Evolutionary conservation across 2,888 invertebrate genomes (phyloP), one percentile per base, ranked within the genome.

Genomic region (Alentia gelatinosa): DNA sequence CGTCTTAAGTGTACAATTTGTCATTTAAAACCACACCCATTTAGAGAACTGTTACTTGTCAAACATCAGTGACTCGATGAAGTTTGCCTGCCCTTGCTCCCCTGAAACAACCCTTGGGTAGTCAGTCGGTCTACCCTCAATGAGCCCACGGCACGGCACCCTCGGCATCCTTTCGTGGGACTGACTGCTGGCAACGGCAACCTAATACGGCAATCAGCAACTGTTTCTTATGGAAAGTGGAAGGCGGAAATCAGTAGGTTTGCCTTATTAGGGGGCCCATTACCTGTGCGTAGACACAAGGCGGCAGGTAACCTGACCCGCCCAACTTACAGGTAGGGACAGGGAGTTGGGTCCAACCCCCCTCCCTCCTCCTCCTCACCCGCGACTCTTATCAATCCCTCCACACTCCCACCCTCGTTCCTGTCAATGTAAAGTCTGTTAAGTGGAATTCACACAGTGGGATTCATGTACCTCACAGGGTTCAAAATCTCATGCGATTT

Each of bases 11-110:
- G 33, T 68, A 30, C 68, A 68, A 68, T 68, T 68, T 68, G 68
- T 68, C 68, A 68, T 68, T 68, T 68, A 68, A 68, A 68, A 68
- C 68, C 68, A 26, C 68, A 68, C 68, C 68, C 30, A 30, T 68
- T 68, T 12, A 68, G n/a, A 68, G 30, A 26, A 26, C 68, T 68
- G 68, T 30, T 68, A 19, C 68, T 5, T 68, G 68, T 68, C 68
- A 68, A 68, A 1, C 68, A 19, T 26, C 68, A 19, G 1, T 47
- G 9, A 7, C 47, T 12, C 47, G n/a, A n/a, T n/a, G n/a, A n/a
- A n/a, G 30, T 26, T 4, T 68, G 30, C 68, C 68, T 68, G 68
- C 68, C 26, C 63, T 4, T n/a, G n/a, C n/a, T n/a, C n/a, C n/a
- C n/a, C n/a, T n/a, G n/a, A n/a, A n/a, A n/a, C n/a, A n/a, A n/a